Evolutionary conservation across 2,888 invertebrate genomes (phyloP).

Genomic region (Drosophila siamana): DNA sequence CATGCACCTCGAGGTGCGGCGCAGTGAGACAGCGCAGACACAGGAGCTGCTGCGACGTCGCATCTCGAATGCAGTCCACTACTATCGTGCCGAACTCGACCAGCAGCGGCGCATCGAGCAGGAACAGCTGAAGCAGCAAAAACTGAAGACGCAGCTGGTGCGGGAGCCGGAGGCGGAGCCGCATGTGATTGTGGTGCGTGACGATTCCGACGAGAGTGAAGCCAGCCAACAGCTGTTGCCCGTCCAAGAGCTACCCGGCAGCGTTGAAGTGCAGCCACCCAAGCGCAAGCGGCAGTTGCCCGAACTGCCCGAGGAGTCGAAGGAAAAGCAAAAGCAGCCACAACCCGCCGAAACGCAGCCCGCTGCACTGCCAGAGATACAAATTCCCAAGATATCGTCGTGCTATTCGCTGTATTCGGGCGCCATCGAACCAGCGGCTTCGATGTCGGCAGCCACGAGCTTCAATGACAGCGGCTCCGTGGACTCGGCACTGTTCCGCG

Average conservation of each 20-base stretch:
- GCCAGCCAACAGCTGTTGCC: background rate
- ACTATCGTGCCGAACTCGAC: slow-evolving; percentile 71
- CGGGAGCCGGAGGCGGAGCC: background rate
- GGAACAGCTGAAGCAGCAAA: background rate
- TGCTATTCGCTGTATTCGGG: slow-evolving; percentile 76
- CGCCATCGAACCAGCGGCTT: background rate
- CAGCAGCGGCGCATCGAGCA: slow-evolving; percentile 48
- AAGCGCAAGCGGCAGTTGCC: slow-evolving; percentile 16
- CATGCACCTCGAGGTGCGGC: slow-evolving; percentile 47
- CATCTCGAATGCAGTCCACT: slow-evolving; percentile 73
- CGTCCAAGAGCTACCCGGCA: slow-evolving; percentile 7
- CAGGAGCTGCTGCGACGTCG: slow-evolving; percentile 66
- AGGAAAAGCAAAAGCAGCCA: slow-evolving; percentile 6
- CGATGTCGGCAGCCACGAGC: background rate
- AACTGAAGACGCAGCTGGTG: too few relatives aligned
- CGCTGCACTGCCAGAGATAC: slow-evolving; percentile 46
- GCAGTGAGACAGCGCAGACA: slow-evolving; percentile 65
- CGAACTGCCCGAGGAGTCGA: background rate
- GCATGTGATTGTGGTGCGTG: slow-evolving; percentile 50
- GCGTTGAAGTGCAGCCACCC: background rate
- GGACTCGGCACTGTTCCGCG: slow-evolving; percentile 45
- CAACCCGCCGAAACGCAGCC: background rate
- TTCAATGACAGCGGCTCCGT: background rate
- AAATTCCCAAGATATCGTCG: slow-evolving; percentile 75
- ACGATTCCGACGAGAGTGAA: slow-evolving; percentile 61